Conservation (phyloP, 1,140 invertebrate genomes). For the Lerema accius region DNA sequence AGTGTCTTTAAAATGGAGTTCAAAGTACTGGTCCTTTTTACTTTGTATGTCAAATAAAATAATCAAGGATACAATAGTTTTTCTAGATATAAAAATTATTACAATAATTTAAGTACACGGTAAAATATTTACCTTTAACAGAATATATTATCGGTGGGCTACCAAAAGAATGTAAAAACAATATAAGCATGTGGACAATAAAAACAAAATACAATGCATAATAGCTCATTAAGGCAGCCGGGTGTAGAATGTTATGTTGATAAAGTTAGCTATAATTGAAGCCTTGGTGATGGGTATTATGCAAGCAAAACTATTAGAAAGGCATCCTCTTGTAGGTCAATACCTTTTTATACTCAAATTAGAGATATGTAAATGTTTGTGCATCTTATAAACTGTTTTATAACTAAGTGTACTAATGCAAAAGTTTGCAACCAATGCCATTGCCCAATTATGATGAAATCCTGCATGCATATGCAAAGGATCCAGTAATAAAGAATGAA, state of each 20-base stretch:
- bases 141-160: background rate
- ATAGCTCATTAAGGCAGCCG: constrained; percentile 26
- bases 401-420: background rate
- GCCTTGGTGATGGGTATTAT: constrained; percentile 42
- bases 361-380: constrained; percentile 12
- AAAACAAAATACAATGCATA: constrained; percentile 24
- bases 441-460: background rate
- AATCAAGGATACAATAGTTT: too few relatives aligned
- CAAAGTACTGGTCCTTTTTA: too few relatives aligned
- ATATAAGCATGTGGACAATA: constrained; percentile 9
- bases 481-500: background rate
- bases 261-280: constrained; percentile 35
- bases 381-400: background rate
- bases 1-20: too few relatives aligned
- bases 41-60: too few relatives aligned
- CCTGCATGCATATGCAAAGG: background rate
- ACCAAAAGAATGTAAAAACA: background rate
- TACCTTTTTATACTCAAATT: constrained; percentile 32
- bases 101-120: too few relatives aligned
- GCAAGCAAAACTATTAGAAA: constrained; percentile 53
- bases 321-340: constrained; percentile 45
- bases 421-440: background rate
- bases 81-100: too few relatives aligned
- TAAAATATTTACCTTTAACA: background rate
- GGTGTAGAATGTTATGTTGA: constrained; percentile 33